These are phyloP conservation scores for Cardiocondyla obscurior DNA, from an alignment of 1,140 invertebrate genomes.

Conservation along the genomic window DNA sequence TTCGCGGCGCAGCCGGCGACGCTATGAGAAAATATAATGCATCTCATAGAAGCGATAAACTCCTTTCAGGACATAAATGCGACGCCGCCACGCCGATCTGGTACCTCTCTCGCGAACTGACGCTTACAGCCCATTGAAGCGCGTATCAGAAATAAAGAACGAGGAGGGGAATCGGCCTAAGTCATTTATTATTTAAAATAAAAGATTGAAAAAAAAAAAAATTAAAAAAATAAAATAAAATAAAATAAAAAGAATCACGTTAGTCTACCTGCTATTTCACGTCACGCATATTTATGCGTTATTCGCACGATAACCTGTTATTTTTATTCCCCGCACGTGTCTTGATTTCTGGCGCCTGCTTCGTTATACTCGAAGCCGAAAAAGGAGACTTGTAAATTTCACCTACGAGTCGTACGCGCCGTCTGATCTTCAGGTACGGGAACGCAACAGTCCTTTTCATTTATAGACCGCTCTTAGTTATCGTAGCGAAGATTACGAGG, in stretches of 20 bases:
- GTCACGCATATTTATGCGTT: neutral
- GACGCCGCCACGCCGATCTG: neutral
- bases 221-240: no score
- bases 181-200: neutral
- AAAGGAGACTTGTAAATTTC: neutral
- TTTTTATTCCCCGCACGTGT: neutral
- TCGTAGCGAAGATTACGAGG: constrained; percentile 28
- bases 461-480: constrained; percentile 26
- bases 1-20: constrained; percentile 19
- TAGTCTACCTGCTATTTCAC: no score
- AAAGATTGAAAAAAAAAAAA: no score
- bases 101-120: constrained; percentile 7
- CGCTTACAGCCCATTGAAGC: neutral
- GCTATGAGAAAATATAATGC: constrained; percentile 28
- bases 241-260: no score
- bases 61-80: constrained; percentile 39
- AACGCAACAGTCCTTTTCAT: constrained; percentile 26
- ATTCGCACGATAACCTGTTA: neutral
- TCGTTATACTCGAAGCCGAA: neutral
- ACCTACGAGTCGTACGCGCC: neutral
- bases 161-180: no score
- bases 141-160: constrained; percentile 7
- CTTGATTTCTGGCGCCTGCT: neutral
- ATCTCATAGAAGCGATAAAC: constrained; percentile 43
- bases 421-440: neutral